Percentiles rank a stretch among this genome's conserved stretches.
phyloP scores from a whole-genome alignment of 2,797 vertebrate genomes.

The Sciurus carolinensis region DNA sequence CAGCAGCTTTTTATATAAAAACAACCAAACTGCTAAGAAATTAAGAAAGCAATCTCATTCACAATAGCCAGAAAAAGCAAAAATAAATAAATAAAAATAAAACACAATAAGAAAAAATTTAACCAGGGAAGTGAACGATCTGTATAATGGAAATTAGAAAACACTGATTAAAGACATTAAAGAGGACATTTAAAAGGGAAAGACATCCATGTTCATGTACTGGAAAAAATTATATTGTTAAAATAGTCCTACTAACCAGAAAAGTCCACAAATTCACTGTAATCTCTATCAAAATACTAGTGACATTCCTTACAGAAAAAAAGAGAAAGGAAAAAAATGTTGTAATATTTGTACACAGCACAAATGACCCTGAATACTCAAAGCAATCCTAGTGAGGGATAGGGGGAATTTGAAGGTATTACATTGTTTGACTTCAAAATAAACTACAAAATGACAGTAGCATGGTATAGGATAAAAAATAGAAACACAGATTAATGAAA shows the following conservation, averaged over 20 bases:
- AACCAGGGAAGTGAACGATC: not conserved
- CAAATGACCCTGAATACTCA: not conserved
- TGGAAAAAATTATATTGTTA: not conserved
- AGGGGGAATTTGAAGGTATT: no score
- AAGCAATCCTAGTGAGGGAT: no score
- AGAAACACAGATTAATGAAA: not conserved
- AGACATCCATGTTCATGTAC: not conserved
- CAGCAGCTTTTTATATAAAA: not conserved
- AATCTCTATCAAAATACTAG: not conserved
- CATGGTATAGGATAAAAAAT: not conserved
- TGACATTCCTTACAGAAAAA: not conserved
- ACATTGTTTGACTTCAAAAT: not conserved
- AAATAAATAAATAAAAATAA: not conserved
- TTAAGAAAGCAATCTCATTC: not conserved
- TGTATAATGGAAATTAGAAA: not conserved
- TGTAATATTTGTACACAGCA: not conserved
- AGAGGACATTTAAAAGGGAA: not conserved
- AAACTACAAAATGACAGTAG: not conserved
- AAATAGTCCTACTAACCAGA: no score
- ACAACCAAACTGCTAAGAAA: not conserved
- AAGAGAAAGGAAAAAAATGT: not conserved
- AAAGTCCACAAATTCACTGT: no score
- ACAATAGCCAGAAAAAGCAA: no score
- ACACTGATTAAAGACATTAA: not conserved
- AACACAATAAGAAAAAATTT: not conserved